Conservation (phyloP, 2,113 vertebrate genomes). For the Pithys albifrons region DNA sequence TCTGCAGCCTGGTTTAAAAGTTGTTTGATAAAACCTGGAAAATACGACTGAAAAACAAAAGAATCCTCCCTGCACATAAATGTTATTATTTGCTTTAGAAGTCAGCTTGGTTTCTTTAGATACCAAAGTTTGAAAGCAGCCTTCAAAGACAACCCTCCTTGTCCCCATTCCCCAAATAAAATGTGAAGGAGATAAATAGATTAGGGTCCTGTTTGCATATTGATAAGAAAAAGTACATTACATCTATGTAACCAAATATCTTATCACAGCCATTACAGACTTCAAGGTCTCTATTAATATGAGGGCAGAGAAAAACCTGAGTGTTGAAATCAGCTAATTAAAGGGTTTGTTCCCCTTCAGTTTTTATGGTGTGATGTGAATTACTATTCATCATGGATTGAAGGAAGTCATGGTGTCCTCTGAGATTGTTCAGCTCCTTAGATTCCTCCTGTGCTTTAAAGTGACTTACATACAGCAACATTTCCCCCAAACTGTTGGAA, state of each 20-base stretch:
- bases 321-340: conserved; percentile 25
- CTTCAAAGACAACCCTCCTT: conserved; percentile 40
- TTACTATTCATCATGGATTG: background rate
- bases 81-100: background rate
- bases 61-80: background rate
- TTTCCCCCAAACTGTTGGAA: background rate
- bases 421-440: background rate
- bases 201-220: conserved; percentile 47
- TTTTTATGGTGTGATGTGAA: background rate
- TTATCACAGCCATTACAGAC: conserved; percentile 33
- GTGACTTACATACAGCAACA: background rate
- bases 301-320: background rate
- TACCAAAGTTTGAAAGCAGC: conserved; percentile 17
- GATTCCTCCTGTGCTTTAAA: background rate
- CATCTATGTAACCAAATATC: conserved; percentile 44
- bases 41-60: background rate
- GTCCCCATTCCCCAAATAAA: conserved; percentile 35
- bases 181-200: conserved; percentile 56
- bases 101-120: background rate
- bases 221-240: conserved; percentile 51
- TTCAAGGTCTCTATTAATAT: conserved; percentile 39
- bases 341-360: background rate
- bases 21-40: background rate
- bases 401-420: background rate
- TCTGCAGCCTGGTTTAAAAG: background rate